Evolutionary conservation across 2,888 invertebrate genomes (phyloP), one percentile per base, ranked within the genome.

Genomic region (Nematopogon swammerdamellus): DNA sequence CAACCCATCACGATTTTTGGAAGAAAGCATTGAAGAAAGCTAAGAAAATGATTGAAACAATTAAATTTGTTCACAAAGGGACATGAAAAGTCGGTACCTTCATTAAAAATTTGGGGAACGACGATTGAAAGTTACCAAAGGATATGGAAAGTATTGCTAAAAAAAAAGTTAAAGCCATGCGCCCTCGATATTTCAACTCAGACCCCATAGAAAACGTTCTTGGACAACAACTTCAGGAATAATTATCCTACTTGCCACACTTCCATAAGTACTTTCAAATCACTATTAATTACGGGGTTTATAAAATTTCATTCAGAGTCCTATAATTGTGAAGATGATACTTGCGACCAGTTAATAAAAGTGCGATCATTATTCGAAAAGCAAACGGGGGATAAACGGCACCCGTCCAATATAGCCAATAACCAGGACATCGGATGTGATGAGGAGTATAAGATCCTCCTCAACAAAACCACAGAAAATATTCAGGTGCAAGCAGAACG

Each of bases 171-270:
- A 49, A 25, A 19, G 53, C 52, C 8, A 10, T 56, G 25, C 44
- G 54, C 48, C 36, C 54, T 36, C 50, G 54, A 6, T 47, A 52
- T 52, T 56, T 51, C 18, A 54, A 51, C 19, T 51, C 52, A 44
- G 54, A 54, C 25, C 52, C n/a, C n/a, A n/a, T n/a, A n/a, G n/a
- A n/a, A n/a, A n/a, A n/a, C n/a, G n/a, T n/a, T n/a, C n/a, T n/a
- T n/a, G n/a, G n/a, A n/a, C n/a, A n/a, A n/a, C 50, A 59, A 57
- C 52, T 60, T 54, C 45, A 53, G 59, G 45, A 58, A 55, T 50
- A 60, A 56, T 44, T 50, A 58, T 17, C 58, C 58, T 2, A 47
- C 50, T 48, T 56, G 55, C 46, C 55, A 59, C 49, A 51, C 51
- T 4, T 60, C 59, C 29, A 55, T 47, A 48, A 48, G 18, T 19